phyloP scores from a whole-genome alignment of 92 coral and sea anemone genomes.

The Zoanthus sansibaricus region DNA sequence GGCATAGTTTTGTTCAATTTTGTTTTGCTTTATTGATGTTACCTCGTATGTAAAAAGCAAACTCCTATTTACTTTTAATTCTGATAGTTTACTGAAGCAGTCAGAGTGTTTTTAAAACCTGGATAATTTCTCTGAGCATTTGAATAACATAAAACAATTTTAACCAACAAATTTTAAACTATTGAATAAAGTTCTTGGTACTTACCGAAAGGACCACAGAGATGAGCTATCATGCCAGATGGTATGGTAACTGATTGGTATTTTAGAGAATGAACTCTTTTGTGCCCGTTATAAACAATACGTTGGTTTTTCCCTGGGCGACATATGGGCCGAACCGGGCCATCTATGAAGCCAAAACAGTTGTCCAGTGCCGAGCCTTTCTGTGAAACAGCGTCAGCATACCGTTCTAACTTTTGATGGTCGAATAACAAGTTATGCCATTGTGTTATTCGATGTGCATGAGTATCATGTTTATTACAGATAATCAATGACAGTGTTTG shows the following conservation, averaged over 20 bases:
- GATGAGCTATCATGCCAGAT: neutral
- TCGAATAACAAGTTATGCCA: neutral
- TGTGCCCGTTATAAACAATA: no score
- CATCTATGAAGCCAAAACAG: neutral
- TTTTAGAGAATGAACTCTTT: neutral
- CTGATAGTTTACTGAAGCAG: no score
- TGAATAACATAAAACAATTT: neutral
- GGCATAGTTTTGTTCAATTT: no score
- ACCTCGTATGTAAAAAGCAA: no score
- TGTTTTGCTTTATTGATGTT: no score
- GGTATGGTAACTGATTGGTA: constrained; percentile 11
- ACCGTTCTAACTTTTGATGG: neutral
- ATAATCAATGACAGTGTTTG: constrained; percentile 6
- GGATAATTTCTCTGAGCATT: no score
- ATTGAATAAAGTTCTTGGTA: neutral
- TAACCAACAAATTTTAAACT: neutral
- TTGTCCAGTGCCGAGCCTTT: constrained; percentile 9
- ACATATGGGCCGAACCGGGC: neutral
- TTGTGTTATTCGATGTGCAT: neutral
- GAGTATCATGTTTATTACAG: neutral
- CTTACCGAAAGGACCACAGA: neutral
- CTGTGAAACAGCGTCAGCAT: constrained; percentile 9
- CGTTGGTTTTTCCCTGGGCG: neutral
- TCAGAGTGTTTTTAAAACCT: neutral
- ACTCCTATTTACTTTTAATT: no score